Conservation (phyloP, 53 echinoderm and acorn worm genomes). For the Stichopus horrens region DNA sequence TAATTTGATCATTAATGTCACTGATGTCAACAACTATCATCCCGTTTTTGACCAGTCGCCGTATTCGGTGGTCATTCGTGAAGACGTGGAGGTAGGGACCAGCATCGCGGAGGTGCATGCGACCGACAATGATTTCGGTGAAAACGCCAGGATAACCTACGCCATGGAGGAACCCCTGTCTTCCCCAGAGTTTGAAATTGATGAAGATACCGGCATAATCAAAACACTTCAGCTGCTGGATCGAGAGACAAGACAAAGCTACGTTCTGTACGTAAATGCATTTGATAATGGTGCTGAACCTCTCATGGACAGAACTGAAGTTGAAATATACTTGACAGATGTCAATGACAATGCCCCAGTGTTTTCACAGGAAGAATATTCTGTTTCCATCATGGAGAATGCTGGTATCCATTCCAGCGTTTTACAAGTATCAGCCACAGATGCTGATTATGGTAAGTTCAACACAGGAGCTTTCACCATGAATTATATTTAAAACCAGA, state of each 20-base stretch:
- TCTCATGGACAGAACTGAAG: slow-evolving; percentile 75
- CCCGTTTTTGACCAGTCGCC: slow-evolving; percentile 91
- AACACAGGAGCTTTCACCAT: no score
- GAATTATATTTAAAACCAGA: no score
- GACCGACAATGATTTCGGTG: slow-evolving; percentile 82
- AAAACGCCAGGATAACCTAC: slow-evolving; percentile 91
- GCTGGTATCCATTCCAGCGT: slow-evolving; percentile 66
- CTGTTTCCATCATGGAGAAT: slow-evolving; percentile 68
- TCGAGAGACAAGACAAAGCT: slow-evolving; percentile 72
- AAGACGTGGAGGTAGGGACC: slow-evolving; percentile 65
- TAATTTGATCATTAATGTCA: slow-evolving; percentile 77
- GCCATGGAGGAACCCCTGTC: slow-evolving; percentile 69
- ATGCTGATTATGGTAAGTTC: slow-evolving; percentile 92
- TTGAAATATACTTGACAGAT: slow-evolving; percentile 85
- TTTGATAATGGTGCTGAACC: slow-evolving; percentile 83
- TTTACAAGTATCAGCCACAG: slow-evolving; percentile 78
- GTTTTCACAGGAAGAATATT: slow-evolving; percentile 62
- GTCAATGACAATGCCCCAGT: slow-evolving; percentile 92
- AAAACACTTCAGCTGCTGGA: slow-evolving; percentile 63
- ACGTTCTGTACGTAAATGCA: slow-evolving; percentile 83
- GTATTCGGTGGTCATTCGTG: slow-evolving; percentile 66
- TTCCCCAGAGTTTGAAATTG: slow-evolving; percentile 73
- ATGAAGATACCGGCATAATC: slow-evolving; percentile 77
- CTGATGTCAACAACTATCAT: slow-evolving; percentile 85
- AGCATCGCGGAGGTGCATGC: slow-evolving; percentile 76